A percentile compares a stretch with the other conserved stretches of the same genome.
Conservation (phyloP, 1,140 invertebrate genomes). For the Luehdorfia chinensis region DNA sequence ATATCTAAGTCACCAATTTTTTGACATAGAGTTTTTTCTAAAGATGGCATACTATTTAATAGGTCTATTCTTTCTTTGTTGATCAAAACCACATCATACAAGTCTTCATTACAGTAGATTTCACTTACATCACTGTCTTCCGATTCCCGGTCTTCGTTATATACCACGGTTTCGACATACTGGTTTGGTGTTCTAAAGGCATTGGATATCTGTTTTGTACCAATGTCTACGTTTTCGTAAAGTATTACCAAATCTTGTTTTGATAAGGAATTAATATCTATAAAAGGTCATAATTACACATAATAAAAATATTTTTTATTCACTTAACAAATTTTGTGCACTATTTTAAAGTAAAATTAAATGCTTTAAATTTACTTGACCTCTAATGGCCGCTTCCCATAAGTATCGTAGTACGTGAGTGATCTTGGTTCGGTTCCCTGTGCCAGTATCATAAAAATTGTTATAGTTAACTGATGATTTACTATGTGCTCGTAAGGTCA, state of each 20-base stretch:
- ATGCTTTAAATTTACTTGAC: no score
- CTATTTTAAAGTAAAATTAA: neutral
- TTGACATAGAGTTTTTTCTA: slow-evolving; percentile 47
- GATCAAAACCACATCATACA: slow-evolving; percentile 39
- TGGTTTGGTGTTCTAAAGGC: slow-evolving; percentile 40
- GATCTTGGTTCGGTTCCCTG: no score
- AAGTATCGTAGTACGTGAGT: no score
- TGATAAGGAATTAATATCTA: slow-evolving; percentile 28
- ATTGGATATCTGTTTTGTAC: slow-evolving; percentile 26
- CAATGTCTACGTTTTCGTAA: slow-evolving; percentile 53
- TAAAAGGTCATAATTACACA: neutral
- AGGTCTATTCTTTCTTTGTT: slow-evolving; percentile 56
- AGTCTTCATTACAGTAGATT: slow-evolving; percentile 46
- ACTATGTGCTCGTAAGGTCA: no score
- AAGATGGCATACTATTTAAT: slow-evolving; percentile 34
- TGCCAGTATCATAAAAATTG: no score
- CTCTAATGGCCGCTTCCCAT: no score
- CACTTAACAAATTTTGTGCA: neutral
- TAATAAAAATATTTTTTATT: neutral
- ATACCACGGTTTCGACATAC: slow-evolving; percentile 55
- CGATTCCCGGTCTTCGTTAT: slow-evolving; percentile 51
- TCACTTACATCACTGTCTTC: slow-evolving; percentile 55
- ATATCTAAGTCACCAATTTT: slow-evolving; percentile 55
- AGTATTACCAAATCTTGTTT: slow-evolving; percentile 51
- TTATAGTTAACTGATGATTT: no score